Base-by-base conservation (phyloP, 2,888 invertebrate genomes). In the Bhutanitis thaidina region DNA sequence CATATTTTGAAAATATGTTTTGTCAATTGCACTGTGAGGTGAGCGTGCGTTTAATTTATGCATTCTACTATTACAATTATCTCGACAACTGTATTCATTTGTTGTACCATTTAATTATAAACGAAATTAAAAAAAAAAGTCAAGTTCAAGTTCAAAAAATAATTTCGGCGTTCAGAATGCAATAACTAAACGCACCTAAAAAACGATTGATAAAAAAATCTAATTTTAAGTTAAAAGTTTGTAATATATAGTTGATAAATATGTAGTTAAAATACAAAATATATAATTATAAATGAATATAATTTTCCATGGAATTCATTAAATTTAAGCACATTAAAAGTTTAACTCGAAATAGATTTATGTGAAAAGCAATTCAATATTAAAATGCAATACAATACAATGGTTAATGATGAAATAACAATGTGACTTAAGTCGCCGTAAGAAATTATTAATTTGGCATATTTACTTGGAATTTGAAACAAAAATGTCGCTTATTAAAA, bases 1-100 rank as follows among this genome's bases (percentile, higher is more conserved):
- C 86, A 88, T 88, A 87, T 88, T 87, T 88, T 77, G 80, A 87
- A 88, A 87, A 87, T 88, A 86, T 87, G 85, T 87, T 88, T 87
- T 88, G 83, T 89, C 89, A 87, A 88, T 89, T 88, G 89, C 86
- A 85, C 86, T 87, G 86, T 88, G 88, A 89, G 64, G 66, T 61
- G 59, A 55, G 63, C 66, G 71, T 65, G 73, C 54, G 66, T 69
- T 77, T 71, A 70, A 79, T 79, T 84, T 73, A 67, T 80, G 71
- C 58, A 71, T 78, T 75, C 58, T 40, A 20, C 30, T 16, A 48
- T 51, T 20, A 36, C 14, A 44, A 41, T 45, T 52, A 32, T 43
- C 12, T 32, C n/a, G 39, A 20, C 30, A 38, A 34, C 9, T 48
- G 5, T 8, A 38, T 38, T 38, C 0, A 38, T 30, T 16, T 27